These are phyloP conservation scores for Peromyscus eremicus DNA, from an alignment of 2,797 vertebrate genomes.

Conservation along the genomic window DNA sequence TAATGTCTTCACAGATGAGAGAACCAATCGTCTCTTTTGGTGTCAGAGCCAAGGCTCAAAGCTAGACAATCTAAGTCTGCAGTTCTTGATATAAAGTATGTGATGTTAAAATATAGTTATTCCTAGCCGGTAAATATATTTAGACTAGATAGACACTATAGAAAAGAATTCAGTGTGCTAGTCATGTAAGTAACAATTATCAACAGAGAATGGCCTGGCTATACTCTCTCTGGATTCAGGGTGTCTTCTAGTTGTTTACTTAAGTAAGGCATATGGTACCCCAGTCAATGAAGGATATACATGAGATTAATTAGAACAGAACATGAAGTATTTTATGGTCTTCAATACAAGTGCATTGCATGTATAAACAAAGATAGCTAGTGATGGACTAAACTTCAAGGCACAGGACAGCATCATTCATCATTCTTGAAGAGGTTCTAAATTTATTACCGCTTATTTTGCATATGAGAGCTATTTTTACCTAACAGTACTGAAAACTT, in stretches of 20 bases:
- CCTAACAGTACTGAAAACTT: not conserved
- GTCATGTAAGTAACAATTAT: not conserved
- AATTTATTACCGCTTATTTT: not conserved
- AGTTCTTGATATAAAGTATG: not conserved
- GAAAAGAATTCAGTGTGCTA: not conserved
- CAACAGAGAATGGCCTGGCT: not conserved
- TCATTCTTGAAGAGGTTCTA: not conserved
- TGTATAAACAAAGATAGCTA: not conserved
- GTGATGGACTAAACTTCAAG: not conserved
- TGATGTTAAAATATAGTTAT: not conserved
- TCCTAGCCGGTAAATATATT: not conserved
- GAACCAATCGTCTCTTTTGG: not conserved
- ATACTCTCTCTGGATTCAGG: not conserved
- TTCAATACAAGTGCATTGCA: not conserved
- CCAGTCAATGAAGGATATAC: not conserved
- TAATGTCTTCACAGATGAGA: not conserved
- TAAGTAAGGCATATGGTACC: not conserved
- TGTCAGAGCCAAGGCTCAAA: not conserved
- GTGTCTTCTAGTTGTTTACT: not conserved
- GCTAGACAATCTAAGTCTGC: not conserved
- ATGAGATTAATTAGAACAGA: not conserved
- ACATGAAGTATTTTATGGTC: not conserved
- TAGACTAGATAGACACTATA: not conserved
- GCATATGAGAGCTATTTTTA: not conserved
- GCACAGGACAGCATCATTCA: not conserved